Percentiles rank a stretch among this genome's conserved stretches.
Conservation (phyloP, 1,140 invertebrate genomes). For the Amyelois transitella region DNA sequence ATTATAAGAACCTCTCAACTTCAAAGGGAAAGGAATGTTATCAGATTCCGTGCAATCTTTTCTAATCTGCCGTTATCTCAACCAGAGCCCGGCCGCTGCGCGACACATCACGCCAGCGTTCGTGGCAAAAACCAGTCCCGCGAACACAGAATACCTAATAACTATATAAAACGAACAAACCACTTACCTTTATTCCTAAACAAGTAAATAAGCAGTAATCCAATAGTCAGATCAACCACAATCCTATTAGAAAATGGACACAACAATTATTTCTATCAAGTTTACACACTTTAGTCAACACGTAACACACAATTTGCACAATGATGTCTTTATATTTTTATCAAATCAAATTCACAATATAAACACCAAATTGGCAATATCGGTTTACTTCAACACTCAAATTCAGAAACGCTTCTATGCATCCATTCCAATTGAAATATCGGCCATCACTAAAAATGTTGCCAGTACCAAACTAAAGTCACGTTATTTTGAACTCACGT, state of each 20-base stretch:
- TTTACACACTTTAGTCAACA: constrained; percentile 54
- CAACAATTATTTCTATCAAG: constrained; percentile 58
- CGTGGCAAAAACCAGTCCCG: constrained; percentile 43
- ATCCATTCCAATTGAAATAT: constrained; percentile 55
- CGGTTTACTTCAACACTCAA: constrained; percentile 51
- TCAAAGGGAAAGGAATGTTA: constrained; percentile 45
- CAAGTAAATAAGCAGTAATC: constrained; percentile 65
- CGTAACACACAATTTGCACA: constrained; percentile 50
- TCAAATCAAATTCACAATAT: constrained; percentile 42
- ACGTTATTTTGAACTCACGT: constrained; percentile 56
- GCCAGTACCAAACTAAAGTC: constrained; percentile 39
- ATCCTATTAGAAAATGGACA: constrained; percentile 65
- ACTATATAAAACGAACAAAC: constrained; percentile 13
- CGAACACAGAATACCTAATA: constrained; percentile 7
- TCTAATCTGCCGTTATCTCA: constrained; percentile 64
- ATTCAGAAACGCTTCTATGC: constrained; percentile 44
- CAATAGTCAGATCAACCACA: constrained; percentile 63
- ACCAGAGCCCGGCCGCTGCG: constrained; percentile 24
- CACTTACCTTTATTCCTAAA: constrained; percentile 52
- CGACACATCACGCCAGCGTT: constrained; percentile 46
- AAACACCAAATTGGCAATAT: constrained; percentile 52
- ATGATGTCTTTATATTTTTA: constrained; percentile 30
- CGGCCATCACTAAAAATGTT: constrained; percentile 70
- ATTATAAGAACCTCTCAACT: constrained; percentile 1
- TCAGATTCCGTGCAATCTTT: constrained; percentile 62